phyloP scores from a whole-genome alignment of 2,113 vertebrate species.

The Agapornis roseicollis region DNA sequence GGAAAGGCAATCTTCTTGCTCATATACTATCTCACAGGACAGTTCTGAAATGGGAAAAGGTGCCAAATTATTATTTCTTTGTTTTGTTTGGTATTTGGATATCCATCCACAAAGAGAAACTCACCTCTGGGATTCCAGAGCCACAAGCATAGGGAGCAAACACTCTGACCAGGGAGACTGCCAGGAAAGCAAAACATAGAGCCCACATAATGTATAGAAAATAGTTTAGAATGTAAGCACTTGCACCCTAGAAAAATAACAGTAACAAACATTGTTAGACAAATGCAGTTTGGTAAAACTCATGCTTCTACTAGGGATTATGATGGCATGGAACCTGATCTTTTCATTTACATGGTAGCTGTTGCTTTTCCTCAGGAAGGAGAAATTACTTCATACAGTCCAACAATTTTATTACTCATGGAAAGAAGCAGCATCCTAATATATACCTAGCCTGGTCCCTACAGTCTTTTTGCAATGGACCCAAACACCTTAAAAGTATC shows the following conservation, averaged over 20 bases:
- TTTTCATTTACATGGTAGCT: background rate
- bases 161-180: constrained; percentile 93
- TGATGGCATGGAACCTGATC: background rate
- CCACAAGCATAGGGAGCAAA: constrained; percentile 98
- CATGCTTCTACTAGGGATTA: background rate
- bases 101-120: background rate
- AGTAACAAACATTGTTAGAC: constrained; percentile 45
- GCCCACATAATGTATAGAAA: constrained; percentile 94
- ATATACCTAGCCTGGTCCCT: background rate
- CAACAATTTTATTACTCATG: background rate
- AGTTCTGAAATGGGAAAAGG: background rate
- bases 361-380: background rate
- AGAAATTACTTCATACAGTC: background rate
- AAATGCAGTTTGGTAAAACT: background rate
- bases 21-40: background rate
- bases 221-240: constrained; percentile 94
- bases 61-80: background rate
- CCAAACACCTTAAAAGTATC: background rate
- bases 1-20: background rate
- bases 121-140: constrained; percentile 97
- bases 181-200: constrained; percentile 92
- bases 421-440: background rate
- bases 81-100: background rate
- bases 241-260: constrained; percentile 83
- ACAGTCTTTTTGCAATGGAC: background rate